These are phyloP conservation scores for Glandiceps talaboti DNA, from an alignment of 53 echinoderm and acorn worm species.

Conservation along the genomic window DNA sequence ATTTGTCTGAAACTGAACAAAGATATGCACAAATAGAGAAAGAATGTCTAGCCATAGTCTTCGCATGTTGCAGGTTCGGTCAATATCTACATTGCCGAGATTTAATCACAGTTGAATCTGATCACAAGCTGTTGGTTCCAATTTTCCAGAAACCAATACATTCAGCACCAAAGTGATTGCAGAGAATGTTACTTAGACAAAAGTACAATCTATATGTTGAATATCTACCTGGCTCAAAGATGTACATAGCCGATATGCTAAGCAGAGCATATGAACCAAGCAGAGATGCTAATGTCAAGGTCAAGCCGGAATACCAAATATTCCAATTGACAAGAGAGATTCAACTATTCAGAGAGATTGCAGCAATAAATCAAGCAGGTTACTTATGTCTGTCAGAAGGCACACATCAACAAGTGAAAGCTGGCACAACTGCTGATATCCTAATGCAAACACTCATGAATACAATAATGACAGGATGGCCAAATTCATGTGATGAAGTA, in stretches of 20 bases:
- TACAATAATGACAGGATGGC: slow-evolving; percentile 41
- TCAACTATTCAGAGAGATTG: slow-evolving; percentile 6
- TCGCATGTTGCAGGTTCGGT: slow-evolving; percentile 30
- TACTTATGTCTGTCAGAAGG: slow-evolving; percentile 16
- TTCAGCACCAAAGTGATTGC: slow-evolving; percentile 18
- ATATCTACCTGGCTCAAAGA: no score
- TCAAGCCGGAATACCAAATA: slow-evolving; percentile 14
- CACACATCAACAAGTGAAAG: slow-evolving; percentile 8
- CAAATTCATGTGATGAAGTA: no score
- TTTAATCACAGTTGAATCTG: slow-evolving; percentile 18
- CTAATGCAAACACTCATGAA: slow-evolving; percentile 15
- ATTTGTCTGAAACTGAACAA: slow-evolving; percentile 18
- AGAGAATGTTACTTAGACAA: slow-evolving; percentile 23
- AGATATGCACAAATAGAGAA: no score
- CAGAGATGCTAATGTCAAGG: slow-evolving; percentile 1
- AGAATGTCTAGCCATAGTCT: slow-evolving; percentile 36
- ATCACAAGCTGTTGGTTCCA: slow-evolving; percentile 36
- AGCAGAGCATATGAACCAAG: no score
- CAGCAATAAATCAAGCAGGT: slow-evolving; percentile 2
- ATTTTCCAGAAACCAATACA: slow-evolving; percentile 29
- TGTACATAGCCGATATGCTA: slow-evolving; percentile 32
- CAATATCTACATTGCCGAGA: slow-evolving; percentile 30
- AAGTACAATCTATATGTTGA: slow-evolving; percentile 28
- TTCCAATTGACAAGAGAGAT: slow-evolving; percentile 5
- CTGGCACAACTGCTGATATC: slow-evolving; percentile 14